Evolutionary conservation across 2,113 vertebrate genomes (phyloP).

Genomic region (Azemiops feae): DNA sequence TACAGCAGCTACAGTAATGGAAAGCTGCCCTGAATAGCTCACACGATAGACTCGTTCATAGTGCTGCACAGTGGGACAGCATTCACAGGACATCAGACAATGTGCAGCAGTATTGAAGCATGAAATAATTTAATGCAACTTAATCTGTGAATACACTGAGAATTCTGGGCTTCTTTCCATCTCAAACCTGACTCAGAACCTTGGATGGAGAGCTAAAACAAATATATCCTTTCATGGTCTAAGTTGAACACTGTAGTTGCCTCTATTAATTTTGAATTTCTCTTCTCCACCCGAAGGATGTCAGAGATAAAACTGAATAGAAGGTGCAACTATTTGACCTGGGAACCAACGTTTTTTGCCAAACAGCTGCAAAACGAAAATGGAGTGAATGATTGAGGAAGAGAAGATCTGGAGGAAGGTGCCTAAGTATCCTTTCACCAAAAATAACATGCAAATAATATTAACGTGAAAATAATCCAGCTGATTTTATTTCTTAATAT

Average conservation of each 20-base stretch:
- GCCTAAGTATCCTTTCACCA: background rate
- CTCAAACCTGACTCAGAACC: slow-evolving; percentile 50
- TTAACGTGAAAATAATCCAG: background rate
- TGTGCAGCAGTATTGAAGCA: slow-evolving; percentile 30
- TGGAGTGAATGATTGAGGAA: background rate
- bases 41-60: background rate
- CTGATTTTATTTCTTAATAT: background rate
- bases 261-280: slow-evolving; percentile 28
- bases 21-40: slow-evolving; percentile 3
- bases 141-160: slow-evolving; percentile 38
- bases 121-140: slow-evolving; percentile 48
- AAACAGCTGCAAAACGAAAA: background rate
- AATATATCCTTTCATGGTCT: slow-evolving; percentile 50
- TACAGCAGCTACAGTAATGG: background rate
- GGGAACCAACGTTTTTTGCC: background rate
- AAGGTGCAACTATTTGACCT: slow-evolving; percentile 24
- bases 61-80: slow-evolving; percentile 17
- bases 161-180: slow-evolving; percentile 58
- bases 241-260: slow-evolving; percentile 15
- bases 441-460: background rate
- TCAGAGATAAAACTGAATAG: slow-evolving; percentile 47
- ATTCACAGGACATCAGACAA: slow-evolving; percentile 34
- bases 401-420: background rate
- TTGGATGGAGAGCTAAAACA: slow-evolving; percentile 24
- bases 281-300: slow-evolving; percentile 7